phyloP scores from a whole-genome alignment of 2,113 vertebrate genomes.

The Mohoua ochrocephala region DNA sequence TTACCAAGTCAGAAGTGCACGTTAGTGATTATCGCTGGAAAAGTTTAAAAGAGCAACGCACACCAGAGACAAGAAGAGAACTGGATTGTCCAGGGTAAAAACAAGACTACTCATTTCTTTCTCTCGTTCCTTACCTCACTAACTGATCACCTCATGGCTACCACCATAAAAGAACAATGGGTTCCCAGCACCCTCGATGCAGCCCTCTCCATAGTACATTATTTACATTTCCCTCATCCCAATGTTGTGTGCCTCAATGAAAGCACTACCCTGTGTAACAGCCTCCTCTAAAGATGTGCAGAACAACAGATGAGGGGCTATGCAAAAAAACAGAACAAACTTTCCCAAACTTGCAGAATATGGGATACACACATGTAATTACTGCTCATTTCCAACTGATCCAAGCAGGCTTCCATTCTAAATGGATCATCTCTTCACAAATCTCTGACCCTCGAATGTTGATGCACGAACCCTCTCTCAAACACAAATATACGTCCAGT shows the following conservation, averaged over 20 bases:
- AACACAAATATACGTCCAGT: background rate
- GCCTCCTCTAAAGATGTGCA: background rate
- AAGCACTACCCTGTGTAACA: background rate
- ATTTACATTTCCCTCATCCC: background rate
- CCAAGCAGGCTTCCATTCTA: background rate
- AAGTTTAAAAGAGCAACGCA: background rate
- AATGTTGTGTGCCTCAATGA: background rate
- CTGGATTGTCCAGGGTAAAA: background rate
- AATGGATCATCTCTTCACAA: rapidly evolving
- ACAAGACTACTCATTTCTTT: background rate
- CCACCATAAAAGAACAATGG: background rate
- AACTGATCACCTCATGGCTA: background rate
- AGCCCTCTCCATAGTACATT: background rate
- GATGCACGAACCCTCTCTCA: background rate
- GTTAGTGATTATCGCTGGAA: background rate
- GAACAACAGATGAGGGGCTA: background rate
- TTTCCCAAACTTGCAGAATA: background rate
- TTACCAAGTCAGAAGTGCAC: background rate
- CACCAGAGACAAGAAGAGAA: background rate
- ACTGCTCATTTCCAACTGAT: background rate
- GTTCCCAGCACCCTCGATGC: background rate
- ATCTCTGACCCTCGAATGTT: background rate
- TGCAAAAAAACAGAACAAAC: background rate
- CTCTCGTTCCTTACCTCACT: background rate
- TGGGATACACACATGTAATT: background rate